Percentiles rank a stretch among this genome's conserved stretches.
phyloP scores from a whole-genome alignment of 2,888 invertebrate species.

The Philaethria dido region DNA sequence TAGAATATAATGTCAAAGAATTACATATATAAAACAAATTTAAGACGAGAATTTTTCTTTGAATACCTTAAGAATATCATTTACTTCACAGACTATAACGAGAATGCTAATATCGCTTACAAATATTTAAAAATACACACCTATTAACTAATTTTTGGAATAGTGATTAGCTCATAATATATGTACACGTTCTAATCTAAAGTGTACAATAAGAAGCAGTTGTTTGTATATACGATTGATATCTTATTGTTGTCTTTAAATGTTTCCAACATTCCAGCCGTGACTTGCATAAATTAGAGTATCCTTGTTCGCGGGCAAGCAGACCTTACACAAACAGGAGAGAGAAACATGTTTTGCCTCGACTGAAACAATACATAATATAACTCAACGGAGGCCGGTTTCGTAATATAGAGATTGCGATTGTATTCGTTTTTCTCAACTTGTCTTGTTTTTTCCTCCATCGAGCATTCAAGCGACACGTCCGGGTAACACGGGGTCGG shows the following conservation, averaged over 20 bases:
- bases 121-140: not conserved
- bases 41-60: too few species aligned
- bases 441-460: slow-evolving; percentile 52
- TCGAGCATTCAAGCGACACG: slow-evolving; percentile 54
- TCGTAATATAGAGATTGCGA: slow-evolving; percentile 12
- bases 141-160: not conserved
- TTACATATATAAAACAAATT: too few species aligned
- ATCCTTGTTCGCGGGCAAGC: slow-evolving; percentile 29
- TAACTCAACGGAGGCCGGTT: slow-evolving; percentile 1
- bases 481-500: slow-evolving; percentile 53
- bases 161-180: not conserved
- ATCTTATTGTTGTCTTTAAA: slow-evolving; percentile 40
- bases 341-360: slow-evolving; percentile 41
- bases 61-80: not conserved
- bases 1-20: too few species aligned
- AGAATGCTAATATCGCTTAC: not conserved
- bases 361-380: slow-evolving; percentile 57
- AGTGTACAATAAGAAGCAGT: slow-evolving; percentile 26
- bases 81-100: not conserved
- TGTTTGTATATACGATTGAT: slow-evolving; percentile 37
- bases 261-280: slow-evolving; percentile 38
- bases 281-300: slow-evolving; percentile 36
- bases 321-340: slow-evolving; percentile 31
- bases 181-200: slow-evolving; percentile 1
- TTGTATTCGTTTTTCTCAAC: slow-evolving; percentile 16